Base-by-base conservation (phyloP, 2,797 vertebrate genomes). In the Knipowitschia caucasica region DNA sequence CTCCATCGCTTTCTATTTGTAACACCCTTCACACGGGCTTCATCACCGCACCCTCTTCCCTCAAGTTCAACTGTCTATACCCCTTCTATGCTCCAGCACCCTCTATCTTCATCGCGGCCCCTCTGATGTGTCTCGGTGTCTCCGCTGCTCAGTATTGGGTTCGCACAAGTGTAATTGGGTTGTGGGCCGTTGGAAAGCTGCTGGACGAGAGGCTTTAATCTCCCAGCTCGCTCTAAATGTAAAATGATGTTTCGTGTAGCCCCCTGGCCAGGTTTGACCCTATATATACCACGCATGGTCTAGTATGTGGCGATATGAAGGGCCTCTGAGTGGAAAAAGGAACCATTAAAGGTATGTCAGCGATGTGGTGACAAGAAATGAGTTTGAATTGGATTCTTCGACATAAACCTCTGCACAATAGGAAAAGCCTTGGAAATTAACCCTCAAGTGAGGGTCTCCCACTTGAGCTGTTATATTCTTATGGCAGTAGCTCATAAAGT, bases 191-290 rank as follows among this genome's bases (percentile, higher is more conserved):
- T 75, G 67, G 76, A 62, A 73, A 83, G 77, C 71, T 68, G 67
- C 73, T 71, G 64, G 73, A 71, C 77, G 73, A 81, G 25, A 50
- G 59, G 81, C 85, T 87, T 90, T 89, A 89, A 90, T 91, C 88
- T 89, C 87, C 81, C 80, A 80, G 83, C 80, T 82, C 62, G 59
- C 85, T 87, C 64, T 56, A 81, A 87, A 87, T 83, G 85, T 80
- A 82, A 83, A 86, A 77, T 40, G 62, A 86, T 79, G 38, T 67
- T 86, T 76, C 25, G 1, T 18, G 39, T 56, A 80, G 82, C 84
- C 80, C 64, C 51, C 58, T 36, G 42, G 70, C 63, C 59, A 55
- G 60, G 62, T 77, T 74, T 73, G 47, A 71, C 58, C 43, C 51
- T 50, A 20, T n/a, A 40, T n/a, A 38, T 51, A 18, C 26, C 36